These are phyloP conservation scores for Papilio aristodemus DNA, from an alignment of 1,140 invertebrate genomes.

Conservation along the genomic window DNA sequence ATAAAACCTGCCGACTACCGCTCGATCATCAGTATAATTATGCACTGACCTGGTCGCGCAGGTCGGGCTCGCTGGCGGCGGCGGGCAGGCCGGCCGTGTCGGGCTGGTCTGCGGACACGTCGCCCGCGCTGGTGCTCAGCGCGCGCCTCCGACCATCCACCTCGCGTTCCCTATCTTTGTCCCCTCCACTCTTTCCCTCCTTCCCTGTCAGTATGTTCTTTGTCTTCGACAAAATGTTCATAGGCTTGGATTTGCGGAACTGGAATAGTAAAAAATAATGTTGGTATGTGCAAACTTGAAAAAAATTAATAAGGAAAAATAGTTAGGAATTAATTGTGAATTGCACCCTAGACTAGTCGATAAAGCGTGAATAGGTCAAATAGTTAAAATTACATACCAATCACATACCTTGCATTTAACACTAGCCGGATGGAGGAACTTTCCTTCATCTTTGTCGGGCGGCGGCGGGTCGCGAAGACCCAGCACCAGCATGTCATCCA, in stretches of 20 bases:
- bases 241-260: conserved; percentile 69
- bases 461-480: conserved; percentile 57
- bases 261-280: conserved; percentile 40
- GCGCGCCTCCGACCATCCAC: conserved; percentile 88
- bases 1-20: not conserved
- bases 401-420: conserved; percentile 69
- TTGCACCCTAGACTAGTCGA: not conserved
- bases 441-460: conserved; percentile 61
- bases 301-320: not conserved
- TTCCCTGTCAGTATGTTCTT: conserved; percentile 76
- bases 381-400: too few relatives aligned
- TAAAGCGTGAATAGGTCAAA: too few relatives aligned
- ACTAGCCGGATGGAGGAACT: conserved; percentile 72
- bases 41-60: conserved; percentile 60
- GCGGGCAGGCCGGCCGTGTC: conserved; percentile 43
- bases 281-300: too few relatives aligned
- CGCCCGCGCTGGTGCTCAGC: conserved; percentile 60
- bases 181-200: conserved; percentile 61
- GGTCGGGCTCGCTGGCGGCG: conserved; percentile 65
- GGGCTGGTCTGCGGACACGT: conserved; percentile 40
- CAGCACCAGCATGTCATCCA: conserved; percentile 77
- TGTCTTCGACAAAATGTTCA: conserved; percentile 69
- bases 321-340: too few relatives aligned
- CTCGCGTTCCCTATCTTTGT: conserved; percentile 84
- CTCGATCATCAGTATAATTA: conserved; percentile 4